Conservation (phyloP, 2,797 vertebrate species). For the Coracias cyanogaster region DNA sequence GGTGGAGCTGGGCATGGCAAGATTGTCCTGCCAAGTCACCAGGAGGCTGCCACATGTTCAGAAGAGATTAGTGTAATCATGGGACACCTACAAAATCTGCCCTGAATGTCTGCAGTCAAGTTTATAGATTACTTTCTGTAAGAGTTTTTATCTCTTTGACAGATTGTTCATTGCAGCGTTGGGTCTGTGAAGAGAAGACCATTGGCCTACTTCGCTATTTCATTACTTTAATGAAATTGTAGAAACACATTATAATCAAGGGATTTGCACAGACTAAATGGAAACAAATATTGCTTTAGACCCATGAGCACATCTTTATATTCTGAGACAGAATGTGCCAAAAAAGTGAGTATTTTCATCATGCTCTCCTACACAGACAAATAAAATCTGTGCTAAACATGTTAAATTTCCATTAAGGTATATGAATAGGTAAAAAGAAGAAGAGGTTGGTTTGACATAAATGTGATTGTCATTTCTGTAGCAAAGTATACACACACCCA, state of each 20-base stretch:
- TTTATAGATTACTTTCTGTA: not conserved
- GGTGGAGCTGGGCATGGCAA: not conserved
- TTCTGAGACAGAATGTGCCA: not conserved
- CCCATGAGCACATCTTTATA: not conserved
- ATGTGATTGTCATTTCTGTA: not conserved
- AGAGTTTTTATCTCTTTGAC: not conserved
- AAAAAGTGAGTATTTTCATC: not conserved
- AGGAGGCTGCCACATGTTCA: not conserved
- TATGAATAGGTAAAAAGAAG: not conserved
- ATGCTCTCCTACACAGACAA: not conserved
- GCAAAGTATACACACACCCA: not conserved
- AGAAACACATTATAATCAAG: not conserved
- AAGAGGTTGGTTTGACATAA: not conserved
- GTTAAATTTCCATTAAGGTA: not conserved
- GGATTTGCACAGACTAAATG: not conserved
- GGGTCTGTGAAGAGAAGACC: not conserved
- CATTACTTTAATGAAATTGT: slow-evolving; percentile 10
- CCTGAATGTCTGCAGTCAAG: not conserved
- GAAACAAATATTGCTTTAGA: not conserved
- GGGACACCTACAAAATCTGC: slow-evolving; percentile 29
- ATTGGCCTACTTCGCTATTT: not conserved
- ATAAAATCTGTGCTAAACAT: not conserved
- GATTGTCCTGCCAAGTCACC: not conserved
- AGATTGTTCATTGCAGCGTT: slow-evolving; percentile 13
- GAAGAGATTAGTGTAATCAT: not conserved